Evolutionary conservation across 1,140 invertebrate species (phyloP), one percentile per base, ranked within the genome.

Genomic region (Aradophagus sp.): DNA sequence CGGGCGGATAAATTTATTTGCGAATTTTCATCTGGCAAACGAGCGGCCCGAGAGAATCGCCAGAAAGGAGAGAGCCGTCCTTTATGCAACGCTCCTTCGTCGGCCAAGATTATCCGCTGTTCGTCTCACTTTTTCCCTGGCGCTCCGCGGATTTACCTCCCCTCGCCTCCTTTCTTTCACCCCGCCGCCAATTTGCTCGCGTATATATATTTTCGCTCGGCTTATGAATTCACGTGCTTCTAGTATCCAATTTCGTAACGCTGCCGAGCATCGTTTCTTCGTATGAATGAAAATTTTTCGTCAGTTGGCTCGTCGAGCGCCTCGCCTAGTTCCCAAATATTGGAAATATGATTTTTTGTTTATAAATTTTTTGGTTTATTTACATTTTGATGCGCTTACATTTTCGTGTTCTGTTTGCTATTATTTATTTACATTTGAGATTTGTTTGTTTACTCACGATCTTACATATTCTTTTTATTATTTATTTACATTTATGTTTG

Each of bases 41-140:
- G 56, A 65, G 36, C 53, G 31, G 26, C 44, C 44, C 20, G 63
- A 68, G 62, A 41, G 67, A 52, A 75, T 31, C 41, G 52, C 50
- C 63, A 44, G 73, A 47, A 76, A 81, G 77, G 71, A 76, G 71
- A 76, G 74, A 62, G 70, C 68, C 61, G 61, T 77, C 77, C 73
- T 82, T 80, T 80, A 76, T 80, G 69, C 78, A 81, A 81, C 77
- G 65, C 67, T 55, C 66, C 61, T 56, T 50, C 61, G 56, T 55
- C 50, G 34, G 76, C 78, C 75, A 80, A 80, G 65, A 79, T 81
- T 82, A 80, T 75, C 69, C 48, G 56, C 70, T 62, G 65, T 56
- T 48, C 35, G 34, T 68, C 63, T 55, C 53, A 65, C 50, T 69
- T 66, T 73, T 71, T 72, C 52, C 42, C 35, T n/a, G 55, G 35